Evolutionary conservation across 1,140 invertebrate genomes (phyloP), one percentile per base, ranked within the genome.

Genomic region (Drosophila santomea): DNA sequence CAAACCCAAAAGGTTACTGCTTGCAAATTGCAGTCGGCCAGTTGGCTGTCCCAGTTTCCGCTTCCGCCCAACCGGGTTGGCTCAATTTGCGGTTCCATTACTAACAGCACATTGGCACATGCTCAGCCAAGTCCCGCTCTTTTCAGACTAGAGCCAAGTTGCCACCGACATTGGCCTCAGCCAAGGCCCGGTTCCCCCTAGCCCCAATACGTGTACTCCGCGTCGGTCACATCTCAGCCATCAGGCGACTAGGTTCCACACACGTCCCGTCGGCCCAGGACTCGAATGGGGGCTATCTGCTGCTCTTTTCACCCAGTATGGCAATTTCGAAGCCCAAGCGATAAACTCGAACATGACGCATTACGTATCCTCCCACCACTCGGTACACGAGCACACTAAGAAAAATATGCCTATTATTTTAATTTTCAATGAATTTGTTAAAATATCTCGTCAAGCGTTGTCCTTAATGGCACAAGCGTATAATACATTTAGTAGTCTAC

Each of bases 61-160:
- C 51, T 38, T 43, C 38, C 61, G 64, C 47, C 64, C 39, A 35
- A 43, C 67, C 28, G 7, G 38, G 45, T 63, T 66, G 61, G 76
- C 88, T 80, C 85, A 84, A 89, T 89, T 89, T 89, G 84, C 80
- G 84, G 84, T 89, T 89, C 77, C 62, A 89, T 80, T 84, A 84
- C 80, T 48, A 66, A 71, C 60, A 73, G 56, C 74, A 89, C 74
- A 89, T 89, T 89, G 59, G 45, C 84, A 88, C 83, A 88, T 83
- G 47, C 75, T 80, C 62, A 57, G 51, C 47, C 23, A 43, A 32
- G 23, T 35, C 36, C 43, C 5, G n/a, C 14, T n/a, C 14, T 47
- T 17, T 15, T 14, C 17, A 20, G 20, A 20, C 20, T 2, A 20
- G 62, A 54, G 48, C n/a, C 28, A 64, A 58, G 32, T 61, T 55